Percentiles rank a stretch among this genome's conserved stretches.
These are phyloP conservation scores for Chamaetylas fuelleborni DNA, from an alignment of 2,113 vertebrate genomes.

Conservation along the genomic window DNA sequence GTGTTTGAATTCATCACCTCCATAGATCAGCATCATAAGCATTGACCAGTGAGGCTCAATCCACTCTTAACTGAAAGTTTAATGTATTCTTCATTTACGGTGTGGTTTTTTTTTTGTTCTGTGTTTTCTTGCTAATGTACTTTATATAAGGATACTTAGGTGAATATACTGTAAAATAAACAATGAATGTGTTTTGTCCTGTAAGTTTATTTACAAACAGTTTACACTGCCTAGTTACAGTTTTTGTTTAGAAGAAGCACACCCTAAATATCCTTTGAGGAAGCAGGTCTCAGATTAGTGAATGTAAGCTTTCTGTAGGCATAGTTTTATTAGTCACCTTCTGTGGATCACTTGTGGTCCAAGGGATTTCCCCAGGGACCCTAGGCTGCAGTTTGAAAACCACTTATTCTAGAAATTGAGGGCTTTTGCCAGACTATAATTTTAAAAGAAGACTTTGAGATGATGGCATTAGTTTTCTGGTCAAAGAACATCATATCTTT, in stretches of 20 bases:
- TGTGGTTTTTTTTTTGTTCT: not conserved
- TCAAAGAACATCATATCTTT: not conserved
- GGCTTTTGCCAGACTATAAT: not conserved
- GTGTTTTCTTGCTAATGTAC: not conserved
- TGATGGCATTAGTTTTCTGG: not conserved
- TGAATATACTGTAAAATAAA: not conserved
- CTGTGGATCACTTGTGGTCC: not conserved
- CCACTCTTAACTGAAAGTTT: not conserved
- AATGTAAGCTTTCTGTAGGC: not conserved
- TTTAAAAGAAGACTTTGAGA: not conserved
- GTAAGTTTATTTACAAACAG: not conserved
- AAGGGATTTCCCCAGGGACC: not conserved
- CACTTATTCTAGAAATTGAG: not conserved
- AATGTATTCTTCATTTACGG: not conserved
- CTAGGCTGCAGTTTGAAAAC: not conserved
- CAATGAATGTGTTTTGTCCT: not conserved
- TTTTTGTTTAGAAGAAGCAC: not conserved
- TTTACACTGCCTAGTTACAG: not conserved
- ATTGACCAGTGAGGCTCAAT: not conserved
- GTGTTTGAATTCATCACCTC: not conserved
- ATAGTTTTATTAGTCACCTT: not conserved
- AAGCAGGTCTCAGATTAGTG: not conserved
- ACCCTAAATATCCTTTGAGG: not conserved
- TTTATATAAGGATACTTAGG: not conserved
- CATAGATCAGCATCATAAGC: not conserved